Evolutionary conservation across 2,888 invertebrate genomes (phyloP).

Genomic region (Hypsopygia costalis): DNA sequence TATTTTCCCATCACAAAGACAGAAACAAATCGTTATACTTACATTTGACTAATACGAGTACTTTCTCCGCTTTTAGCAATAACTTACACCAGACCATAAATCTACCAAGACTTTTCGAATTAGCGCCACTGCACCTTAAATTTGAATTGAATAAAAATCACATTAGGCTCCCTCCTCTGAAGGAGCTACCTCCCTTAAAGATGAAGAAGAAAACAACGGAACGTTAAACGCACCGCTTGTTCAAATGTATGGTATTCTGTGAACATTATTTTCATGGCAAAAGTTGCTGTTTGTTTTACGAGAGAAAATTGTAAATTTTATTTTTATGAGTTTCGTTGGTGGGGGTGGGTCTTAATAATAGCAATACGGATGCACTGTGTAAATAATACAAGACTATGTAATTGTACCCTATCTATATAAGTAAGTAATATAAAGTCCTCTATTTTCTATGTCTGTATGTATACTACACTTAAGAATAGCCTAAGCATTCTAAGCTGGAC

Average conservation of each 20-base stretch:
- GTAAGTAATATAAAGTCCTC: too few relatives aligned
- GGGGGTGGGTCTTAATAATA: conserved; percentile 11
- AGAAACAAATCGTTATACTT: too few relatives aligned
- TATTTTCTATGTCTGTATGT: too few relatives aligned
- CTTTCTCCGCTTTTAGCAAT: background rate
- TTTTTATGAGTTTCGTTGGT: conserved; percentile 26
- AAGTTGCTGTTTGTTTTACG: conserved; percentile 39
- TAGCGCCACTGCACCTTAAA: conserved; percentile 43
- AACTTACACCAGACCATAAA: conserved; percentile 11
- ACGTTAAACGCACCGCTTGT: conserved; percentile 42
- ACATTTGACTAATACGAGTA: too few relatives aligned
- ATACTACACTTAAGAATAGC: too few relatives aligned
- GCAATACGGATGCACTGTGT: conserved; percentile 14
- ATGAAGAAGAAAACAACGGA: conserved; percentile 30
- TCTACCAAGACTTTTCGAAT: conserved; percentile 35
- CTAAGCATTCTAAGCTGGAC: too few relatives aligned
- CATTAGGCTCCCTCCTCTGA: conserved; percentile 34
- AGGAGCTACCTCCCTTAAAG: background rate
- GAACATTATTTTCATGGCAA: conserved; percentile 33
- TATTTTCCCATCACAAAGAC: too few relatives aligned
- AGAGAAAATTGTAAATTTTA: conserved; percentile 57
- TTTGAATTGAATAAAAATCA: conserved; percentile 58
- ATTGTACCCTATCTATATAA: too few relatives aligned
- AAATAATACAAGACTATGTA: too few relatives aligned
- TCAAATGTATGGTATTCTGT: conserved; percentile 31